Percentiles rank a stretch among this genome's conserved stretches.
Conservation (phyloP, 1,140 invertebrate species). For the Eupeodes corollae region DNA sequence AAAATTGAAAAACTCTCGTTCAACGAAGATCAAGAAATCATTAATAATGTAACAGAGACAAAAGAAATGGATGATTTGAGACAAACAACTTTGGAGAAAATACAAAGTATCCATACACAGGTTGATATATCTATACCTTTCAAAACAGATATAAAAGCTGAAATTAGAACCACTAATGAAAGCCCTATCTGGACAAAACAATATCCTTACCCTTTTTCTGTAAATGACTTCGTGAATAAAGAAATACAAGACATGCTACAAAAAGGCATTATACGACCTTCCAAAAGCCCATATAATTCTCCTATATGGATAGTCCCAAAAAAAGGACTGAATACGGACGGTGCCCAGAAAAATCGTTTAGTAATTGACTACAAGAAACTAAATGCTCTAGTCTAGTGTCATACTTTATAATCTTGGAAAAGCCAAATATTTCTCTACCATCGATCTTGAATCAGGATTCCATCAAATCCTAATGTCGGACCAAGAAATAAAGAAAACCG, state of each 20-base stretch:
- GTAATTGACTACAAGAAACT: slow-evolving; percentile 19
- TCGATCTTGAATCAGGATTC: slow-evolving; percentile 41
- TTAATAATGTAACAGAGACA: no score
- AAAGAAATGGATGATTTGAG: no score
- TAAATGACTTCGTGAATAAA: no score
- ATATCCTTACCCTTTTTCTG: slow-evolving; percentile 12
- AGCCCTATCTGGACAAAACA: slow-evolving; percentile 7
- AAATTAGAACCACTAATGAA: slow-evolving; percentile 12
- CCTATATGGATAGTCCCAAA: no score
- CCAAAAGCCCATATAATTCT: slow-evolving; percentile 12
- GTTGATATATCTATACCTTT: no score
- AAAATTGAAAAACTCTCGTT: no score
- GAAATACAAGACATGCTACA: slow-evolving; percentile 7
- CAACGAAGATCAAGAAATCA: no score
- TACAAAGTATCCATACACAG: no score
- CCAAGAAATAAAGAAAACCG: slow-evolving; percentile 28
- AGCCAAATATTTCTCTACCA: slow-evolving; percentile 31
- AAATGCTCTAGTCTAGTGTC: no score
- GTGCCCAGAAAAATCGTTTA: no score
- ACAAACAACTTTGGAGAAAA: slow-evolving; percentile 6
- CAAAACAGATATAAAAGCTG: slow-evolving; percentile 10
- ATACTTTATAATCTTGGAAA: slow-evolving; percentile 34
- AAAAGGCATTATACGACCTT: slow-evolving; percentile 11
- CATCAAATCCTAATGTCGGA: no score
- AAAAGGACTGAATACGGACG: no score